Evolutionary conservation across 2,797 vertebrate genomes (phyloP).

Genomic region (Echeneis naucrates): DNA sequence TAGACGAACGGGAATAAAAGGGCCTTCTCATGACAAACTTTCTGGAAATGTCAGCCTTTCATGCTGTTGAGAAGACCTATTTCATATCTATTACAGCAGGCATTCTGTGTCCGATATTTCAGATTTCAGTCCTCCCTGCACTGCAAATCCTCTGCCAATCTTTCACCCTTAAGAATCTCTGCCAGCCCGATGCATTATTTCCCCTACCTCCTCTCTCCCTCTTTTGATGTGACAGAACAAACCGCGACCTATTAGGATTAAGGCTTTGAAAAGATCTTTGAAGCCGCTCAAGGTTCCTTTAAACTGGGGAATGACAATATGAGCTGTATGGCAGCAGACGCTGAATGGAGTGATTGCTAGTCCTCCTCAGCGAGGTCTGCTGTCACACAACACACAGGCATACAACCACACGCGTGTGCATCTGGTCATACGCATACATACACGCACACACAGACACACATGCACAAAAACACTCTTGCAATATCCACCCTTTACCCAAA

Average conservation of each 20-base stretch:
- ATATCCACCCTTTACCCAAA: slow-evolving; percentile 57
- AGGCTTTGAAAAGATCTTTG: slow-evolving; percentile 92
- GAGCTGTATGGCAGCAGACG: slow-evolving; percentile 87
- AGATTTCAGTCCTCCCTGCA: slow-evolving; percentile 85
- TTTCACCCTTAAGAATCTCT: slow-evolving; percentile 88
- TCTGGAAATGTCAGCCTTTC: slow-evolving; percentile 90
- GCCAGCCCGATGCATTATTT: slow-evolving; percentile 85
- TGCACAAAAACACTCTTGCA: slow-evolving; percentile 33
- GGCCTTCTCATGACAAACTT: slow-evolving; percentile 88
- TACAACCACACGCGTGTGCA: slow-evolving; percentile 43
- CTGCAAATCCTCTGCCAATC: slow-evolving; percentile 91
- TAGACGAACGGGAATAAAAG: slow-evolving; percentile 87
- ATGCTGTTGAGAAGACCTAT: slow-evolving; percentile 89
- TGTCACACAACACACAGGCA: slow-evolving; percentile 69
- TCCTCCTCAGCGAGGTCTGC: slow-evolving; percentile 83
- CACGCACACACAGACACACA: slow-evolving; percentile 29
- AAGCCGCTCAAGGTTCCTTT: slow-evolving; percentile 90
- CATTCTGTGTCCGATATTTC: slow-evolving; percentile 89
- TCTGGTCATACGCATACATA: slow-evolving; percentile 20
- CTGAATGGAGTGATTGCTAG: slow-evolving; percentile 88
- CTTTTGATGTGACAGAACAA: slow-evolving; percentile 92
- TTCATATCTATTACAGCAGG: slow-evolving; percentile 92
- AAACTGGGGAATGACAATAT: slow-evolving; percentile 90
- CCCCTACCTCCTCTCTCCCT: slow-evolving; percentile 81
- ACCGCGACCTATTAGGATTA: slow-evolving; percentile 92